Evolutionary conservation across 2,888 invertebrate species (phyloP).

Genomic region (Habroteleia sp.): DNA sequence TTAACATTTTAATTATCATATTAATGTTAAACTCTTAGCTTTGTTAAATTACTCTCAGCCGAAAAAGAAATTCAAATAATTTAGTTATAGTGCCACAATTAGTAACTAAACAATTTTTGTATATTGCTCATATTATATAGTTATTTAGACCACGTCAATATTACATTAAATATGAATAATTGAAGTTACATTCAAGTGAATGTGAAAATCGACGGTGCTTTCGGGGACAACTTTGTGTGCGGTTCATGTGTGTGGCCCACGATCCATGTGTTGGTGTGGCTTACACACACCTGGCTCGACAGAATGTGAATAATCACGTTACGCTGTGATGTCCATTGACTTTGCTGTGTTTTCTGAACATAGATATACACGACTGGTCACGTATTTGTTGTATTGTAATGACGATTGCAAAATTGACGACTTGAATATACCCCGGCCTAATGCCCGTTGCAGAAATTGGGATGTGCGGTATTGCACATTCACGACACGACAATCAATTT

Average conservation of each 20-base stretch:
- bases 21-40: too few species aligned
- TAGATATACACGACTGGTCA: conserved; percentile 30
- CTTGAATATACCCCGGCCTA: conserved; percentile 5
- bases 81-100: too few species aligned
- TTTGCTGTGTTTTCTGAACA: conserved; percentile 30
- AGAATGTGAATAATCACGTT: conserved; percentile 44
- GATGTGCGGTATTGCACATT: background rate
- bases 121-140: too few species aligned
- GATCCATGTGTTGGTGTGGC: conserved; percentile 9
- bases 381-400: conserved; percentile 33
- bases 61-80: too few species aligned
- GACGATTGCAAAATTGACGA: conserved; percentile 37
- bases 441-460: conserved; percentile 9
- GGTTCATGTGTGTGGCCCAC: too few species aligned
- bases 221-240: conserved; percentile 1
- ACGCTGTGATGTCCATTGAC: conserved; percentile 29
- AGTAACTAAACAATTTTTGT: too few species aligned
- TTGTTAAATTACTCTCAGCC: too few species aligned
- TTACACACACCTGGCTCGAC: conserved; percentile 13
- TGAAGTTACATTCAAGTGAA: background rate
- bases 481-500: background rate
- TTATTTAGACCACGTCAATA: too few species aligned
- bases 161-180: background rate
- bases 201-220: conserved; percentile 1
- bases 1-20: too few species aligned